phyloP scores from a whole-genome alignment of 2,888 invertebrate genomes.

The Bellardia bayeri region DNA sequence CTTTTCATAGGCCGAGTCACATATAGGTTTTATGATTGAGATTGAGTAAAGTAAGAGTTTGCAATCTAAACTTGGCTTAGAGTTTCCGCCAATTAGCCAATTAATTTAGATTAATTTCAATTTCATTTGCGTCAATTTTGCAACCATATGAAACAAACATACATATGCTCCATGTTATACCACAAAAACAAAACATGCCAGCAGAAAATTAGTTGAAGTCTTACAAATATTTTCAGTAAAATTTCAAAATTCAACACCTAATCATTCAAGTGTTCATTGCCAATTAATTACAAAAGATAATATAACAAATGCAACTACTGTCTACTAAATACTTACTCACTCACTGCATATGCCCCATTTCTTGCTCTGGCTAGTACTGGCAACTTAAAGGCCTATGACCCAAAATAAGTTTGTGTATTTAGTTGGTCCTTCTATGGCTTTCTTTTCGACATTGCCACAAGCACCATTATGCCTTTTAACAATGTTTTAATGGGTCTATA shows the following conservation, averaged over 20 bases:
- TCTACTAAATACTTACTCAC: background rate
- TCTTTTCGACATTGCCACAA: conserved; percentile 45
- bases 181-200: too few species aligned
- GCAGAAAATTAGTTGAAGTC: background rate
- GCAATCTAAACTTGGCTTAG: too few species aligned
- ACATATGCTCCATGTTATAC: too few species aligned
- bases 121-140: too few species aligned
- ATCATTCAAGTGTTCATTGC: conserved; percentile 21
- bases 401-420: background rate
- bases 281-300: conserved; percentile 30
- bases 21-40: too few species aligned
- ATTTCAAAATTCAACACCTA: background rate
- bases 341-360: background rate
- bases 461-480: conserved; percentile 48
- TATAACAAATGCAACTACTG: background rate
- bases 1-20: too few species aligned
- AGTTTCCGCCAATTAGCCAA: too few species aligned
- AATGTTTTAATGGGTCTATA: conserved; percentile 55
- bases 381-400: background rate
- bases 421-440: conserved; percentile 16
- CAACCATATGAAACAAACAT: too few species aligned
- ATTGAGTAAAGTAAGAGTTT: too few species aligned
- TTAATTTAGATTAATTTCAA: too few species aligned
- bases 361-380: background rate
- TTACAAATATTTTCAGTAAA: conserved; percentile 10